These are phyloP conservation scores for Monochamus saltuarius DNA, from an alignment of 1,140 invertebrate genomes.

Conservation along the genomic window DNA sequence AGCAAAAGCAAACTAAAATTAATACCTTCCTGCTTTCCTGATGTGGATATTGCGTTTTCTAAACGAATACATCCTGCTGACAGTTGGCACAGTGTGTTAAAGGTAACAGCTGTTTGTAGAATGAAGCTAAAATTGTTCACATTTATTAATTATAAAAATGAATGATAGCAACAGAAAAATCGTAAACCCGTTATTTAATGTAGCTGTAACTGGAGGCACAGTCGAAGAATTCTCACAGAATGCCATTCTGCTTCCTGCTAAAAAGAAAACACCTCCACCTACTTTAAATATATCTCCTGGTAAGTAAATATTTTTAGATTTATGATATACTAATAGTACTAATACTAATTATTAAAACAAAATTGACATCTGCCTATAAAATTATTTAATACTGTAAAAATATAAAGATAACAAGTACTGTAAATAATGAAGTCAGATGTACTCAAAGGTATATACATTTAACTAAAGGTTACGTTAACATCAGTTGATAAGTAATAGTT, in stretches of 20 bases:
- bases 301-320: slow-evolving; percentile 20
- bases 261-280: slow-evolving; percentile 33
- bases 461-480: slow-evolving; percentile 14
- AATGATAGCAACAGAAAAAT: slow-evolving; percentile 35
- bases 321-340: neutral
- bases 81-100: too few relatives aligned
- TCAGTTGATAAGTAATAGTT: slow-evolving; percentile 16
- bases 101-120: too few relatives aligned
- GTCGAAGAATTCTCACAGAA: slow-evolving; percentile 47
- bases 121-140: too few relatives aligned
- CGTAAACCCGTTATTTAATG: slow-evolving; percentile 45
- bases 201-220: slow-evolving; percentile 44
- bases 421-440: neutral
- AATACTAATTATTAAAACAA: neutral
- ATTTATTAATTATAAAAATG: slow-evolving; percentile 24
- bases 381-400: neutral
- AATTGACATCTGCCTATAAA: neutral
- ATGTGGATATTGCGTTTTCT: too few relatives aligned
- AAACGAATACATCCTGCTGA: too few relatives aligned
- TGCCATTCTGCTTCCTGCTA: slow-evolving; percentile 43
- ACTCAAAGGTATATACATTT: slow-evolving; percentile 2
- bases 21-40: too few relatives aligned
- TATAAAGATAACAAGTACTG: neutral
- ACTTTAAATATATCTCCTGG: slow-evolving; percentile 30
- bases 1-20: too few relatives aligned